A percentile compares a stretch with the other conserved stretches of the same genome.
Conservation (phyloP, 2,113 vertebrate genomes). For the Anguilla japonica region DNA sequence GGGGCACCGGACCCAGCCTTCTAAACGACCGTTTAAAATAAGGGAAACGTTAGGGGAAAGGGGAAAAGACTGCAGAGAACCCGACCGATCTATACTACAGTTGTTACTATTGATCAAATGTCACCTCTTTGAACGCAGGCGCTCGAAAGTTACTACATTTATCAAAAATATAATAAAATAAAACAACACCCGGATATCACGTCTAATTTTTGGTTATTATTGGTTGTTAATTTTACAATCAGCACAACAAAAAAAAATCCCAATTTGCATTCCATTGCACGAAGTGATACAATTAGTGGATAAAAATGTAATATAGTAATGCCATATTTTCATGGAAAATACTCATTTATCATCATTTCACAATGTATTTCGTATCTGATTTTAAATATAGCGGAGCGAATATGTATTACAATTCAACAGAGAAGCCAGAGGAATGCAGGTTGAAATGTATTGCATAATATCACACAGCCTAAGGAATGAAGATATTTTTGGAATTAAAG, state of each 20-base stretch:
- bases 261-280: not conserved
- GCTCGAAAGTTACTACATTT: conserved; percentile 48
- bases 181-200: not conserved
- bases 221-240: not conserved
- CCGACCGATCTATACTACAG: conserved; percentile 48
- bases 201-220: not conserved
- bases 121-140: conserved; percentile 45
- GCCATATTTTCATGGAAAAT: not conserved
- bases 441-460: conserved; percentile 7
- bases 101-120: conserved; percentile 58
- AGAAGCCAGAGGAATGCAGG: not conserved
- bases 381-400: not conserved
- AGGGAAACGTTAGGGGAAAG: conserved; percentile 45
- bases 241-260: not conserved
- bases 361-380: not conserved
- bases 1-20: conserved; percentile 39
- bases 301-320: not conserved
- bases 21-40: conserved; percentile 47
- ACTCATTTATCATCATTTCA: not conserved
- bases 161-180: conserved; percentile 44
- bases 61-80: conserved; percentile 49
- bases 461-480: not conserved
- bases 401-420: not conserved
- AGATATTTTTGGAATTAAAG: not conserved
- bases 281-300: not conserved